Base-by-base conservation (phyloP, 2,888 invertebrate genomes). In the Drosophila barbarae region DNA sequence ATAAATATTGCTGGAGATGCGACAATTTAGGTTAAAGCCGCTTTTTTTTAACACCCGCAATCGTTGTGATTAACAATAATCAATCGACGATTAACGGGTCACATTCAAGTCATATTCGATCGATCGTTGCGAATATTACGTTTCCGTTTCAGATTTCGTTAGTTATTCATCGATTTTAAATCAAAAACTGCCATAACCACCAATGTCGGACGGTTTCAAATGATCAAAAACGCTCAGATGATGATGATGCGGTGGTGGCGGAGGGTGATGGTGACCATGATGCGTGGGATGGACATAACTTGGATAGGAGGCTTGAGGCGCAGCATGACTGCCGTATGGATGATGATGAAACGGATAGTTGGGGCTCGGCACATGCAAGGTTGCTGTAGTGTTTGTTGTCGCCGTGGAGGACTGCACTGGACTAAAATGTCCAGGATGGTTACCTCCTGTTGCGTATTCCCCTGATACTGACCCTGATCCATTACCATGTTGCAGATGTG, bases 321-420 rank as follows among this genome's bases (percentile, higher is more conserved):
- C 64, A 0, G 84, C 56, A 21, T 81, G 73, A 21, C 85, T 74
- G 46, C 85, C 75, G 44, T 89, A 89, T 8, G 67, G 67, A 36
- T 66, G 59, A 39, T 90, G 89, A 26, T 90, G 89, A 46, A 92
- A 92, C 1, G 93, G 93, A 88, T 94, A 94, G 86, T 93, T 93
- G 36, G 94, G 93, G 86, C 93, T 92, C 50, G 93, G 93, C 87
- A 93, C 91, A 86, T 93, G 93, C 73, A 93, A 90, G 64, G 92
- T 91, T 44, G 92, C 41, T 1, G 74, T 21, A 8, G 72, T 18
- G n/a, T 47, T 67, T 23, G 60, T 52, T 32, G 71, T 64, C 10
- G 6, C 4, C 64, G 60, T 21, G 66, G 53, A 41, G 53, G 55
- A 52, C 32, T 74, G 78, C 1, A 73, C 63, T 39, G 32, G 44